These are phyloP conservation scores for Philonicus albiceps DNA, from an alignment of 2,888 invertebrate genomes.

Conservation along the genomic window DNA sequence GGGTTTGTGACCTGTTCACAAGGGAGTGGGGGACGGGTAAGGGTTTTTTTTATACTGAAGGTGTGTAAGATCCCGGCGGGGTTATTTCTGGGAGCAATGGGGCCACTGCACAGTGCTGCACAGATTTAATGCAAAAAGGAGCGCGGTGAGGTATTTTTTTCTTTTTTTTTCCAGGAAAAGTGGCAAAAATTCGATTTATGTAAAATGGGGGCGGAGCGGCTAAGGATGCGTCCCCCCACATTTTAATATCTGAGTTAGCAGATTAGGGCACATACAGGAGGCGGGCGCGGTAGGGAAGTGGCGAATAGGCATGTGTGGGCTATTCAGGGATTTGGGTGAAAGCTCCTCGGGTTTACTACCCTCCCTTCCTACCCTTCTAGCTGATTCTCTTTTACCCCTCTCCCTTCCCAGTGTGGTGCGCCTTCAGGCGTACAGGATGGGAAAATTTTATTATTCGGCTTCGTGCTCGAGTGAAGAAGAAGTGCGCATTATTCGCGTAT, in stretches of 20 bases:
- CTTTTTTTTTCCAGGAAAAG: neutral
- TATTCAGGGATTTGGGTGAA: constrained; percentile 36
- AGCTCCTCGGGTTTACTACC: neutral
- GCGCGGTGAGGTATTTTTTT: neutral
- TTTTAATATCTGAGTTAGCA: constrained; percentile 41
- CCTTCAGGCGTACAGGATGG: neutral
- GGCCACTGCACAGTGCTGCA: neutral
- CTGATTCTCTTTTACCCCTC: no score
- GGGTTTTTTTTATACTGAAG: neutral
- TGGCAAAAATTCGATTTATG: constrained; percentile 36
- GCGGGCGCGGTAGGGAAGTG: neutral
- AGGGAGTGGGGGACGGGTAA: no score
- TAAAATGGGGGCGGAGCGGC: neutral
- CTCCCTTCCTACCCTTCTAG: neutral
- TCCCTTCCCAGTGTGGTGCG: neutral
- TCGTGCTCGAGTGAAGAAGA: neutral
- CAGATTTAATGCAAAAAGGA: neutral
- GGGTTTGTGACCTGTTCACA: neutral
- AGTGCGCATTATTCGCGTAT: neutral
- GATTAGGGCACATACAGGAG: constrained; percentile 14
- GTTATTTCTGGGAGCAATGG: neutral
- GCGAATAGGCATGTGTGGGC: neutral
- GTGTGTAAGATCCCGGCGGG: neutral
- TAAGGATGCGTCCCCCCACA: constrained; percentile 21
- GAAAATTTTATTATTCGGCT: constrained; percentile 21